Base-by-base conservation (phyloP, 2,888 invertebrate genomes). In the Yponomeuta malinellus region DNA sequence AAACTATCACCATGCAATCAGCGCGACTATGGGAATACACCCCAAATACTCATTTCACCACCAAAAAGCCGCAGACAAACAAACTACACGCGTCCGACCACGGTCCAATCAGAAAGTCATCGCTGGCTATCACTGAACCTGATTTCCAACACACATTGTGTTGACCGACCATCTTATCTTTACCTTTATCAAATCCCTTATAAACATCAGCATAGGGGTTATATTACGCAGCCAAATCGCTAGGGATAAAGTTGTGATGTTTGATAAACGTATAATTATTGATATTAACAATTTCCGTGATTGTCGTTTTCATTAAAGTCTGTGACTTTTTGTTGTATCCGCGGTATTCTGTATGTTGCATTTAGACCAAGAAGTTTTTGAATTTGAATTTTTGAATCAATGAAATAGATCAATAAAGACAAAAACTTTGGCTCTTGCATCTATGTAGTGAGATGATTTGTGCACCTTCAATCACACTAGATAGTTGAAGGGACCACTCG, bases 271-370 rank as follows among this genome's bases (percentile, higher is more conserved):
- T 76, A 77, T 81, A 80, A 85, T 86, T 88, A 86, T 88, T 84
- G 83, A 84, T 86, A 82, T 79, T 84, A 84, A 82, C 80, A 81
- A 82, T 86, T 87, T 86, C 82, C 81, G 77, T 80, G 84, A 85
- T 85, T 85, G 81, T 77, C 83, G 78, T 82, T 83, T 59, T 84
- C 88, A 89, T 89, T 85, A 84, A 81, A 82, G 66, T 43, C 43
- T 65, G 75, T 80, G 77, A 85, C 86, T 87, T 83, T 81, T 83
- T 83, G 83, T 84, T 84, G 83, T 84, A 80, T 76, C 80, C 79
- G 83, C 85, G 79, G 82, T 83, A 29, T 86, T 85, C 87, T 90
- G 1, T 6, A 43, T 8, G 43, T 15, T 59, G 52, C 52, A 15
- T 59, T 59, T 59, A 59, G 52, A 59, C 52, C 15, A 4, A 59